Percentiles rank a stretch among this genome's conserved stretches.
Conservation (phyloP, 2,888 invertebrate genomes). For the Dolomedes plantarius region DNA sequence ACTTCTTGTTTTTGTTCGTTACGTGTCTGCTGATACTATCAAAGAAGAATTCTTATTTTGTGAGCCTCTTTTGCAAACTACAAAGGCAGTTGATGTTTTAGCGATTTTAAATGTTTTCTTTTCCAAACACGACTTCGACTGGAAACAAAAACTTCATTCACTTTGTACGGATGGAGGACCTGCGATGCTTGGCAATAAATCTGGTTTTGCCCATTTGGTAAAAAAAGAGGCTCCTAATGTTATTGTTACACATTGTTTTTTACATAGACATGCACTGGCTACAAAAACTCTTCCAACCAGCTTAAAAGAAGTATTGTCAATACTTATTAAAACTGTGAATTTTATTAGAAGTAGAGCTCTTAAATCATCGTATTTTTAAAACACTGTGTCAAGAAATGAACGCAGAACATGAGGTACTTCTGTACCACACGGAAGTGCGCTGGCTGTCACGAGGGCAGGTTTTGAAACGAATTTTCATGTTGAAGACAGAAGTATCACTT, state of each 20-base stretch:
- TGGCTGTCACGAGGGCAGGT: conserved; percentile 52
- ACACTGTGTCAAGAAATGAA: conserved; percentile 35
- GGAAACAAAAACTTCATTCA: too few species aligned
- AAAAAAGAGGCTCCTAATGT: too few species aligned
- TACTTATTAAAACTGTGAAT: conserved; percentile 47
- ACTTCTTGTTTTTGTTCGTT: conserved; percentile 32
- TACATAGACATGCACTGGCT: conserved; percentile 48
- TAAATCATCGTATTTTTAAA: too few species aligned
- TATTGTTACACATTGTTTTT: too few species aligned
- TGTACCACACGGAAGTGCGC: conserved; percentile 38
- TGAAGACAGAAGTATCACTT: conserved; percentile 41
- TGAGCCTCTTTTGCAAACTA: conserved; percentile 24
- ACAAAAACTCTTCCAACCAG: conserved; percentile 54
- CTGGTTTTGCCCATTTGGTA: too few species aligned
- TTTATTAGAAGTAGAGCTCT: too few species aligned
- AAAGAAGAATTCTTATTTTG: conserved; percentile 44
- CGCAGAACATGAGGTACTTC: conserved; percentile 37
- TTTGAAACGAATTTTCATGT: conserved; percentile 49
- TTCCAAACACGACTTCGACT: too few species aligned
- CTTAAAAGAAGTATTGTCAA: conserved; percentile 53
- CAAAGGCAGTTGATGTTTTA: conserved; percentile 23
- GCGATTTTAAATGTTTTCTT: conserved; percentile 6
- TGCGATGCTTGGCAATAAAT: too few species aligned
- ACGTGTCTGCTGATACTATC: conserved; percentile 30
- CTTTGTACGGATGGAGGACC: too few species aligned